Evolutionary conservation across 2,888 invertebrate species (phyloP), one percentile per base, ranked within the genome.

Genomic region (Pollenia angustigena): DNA sequence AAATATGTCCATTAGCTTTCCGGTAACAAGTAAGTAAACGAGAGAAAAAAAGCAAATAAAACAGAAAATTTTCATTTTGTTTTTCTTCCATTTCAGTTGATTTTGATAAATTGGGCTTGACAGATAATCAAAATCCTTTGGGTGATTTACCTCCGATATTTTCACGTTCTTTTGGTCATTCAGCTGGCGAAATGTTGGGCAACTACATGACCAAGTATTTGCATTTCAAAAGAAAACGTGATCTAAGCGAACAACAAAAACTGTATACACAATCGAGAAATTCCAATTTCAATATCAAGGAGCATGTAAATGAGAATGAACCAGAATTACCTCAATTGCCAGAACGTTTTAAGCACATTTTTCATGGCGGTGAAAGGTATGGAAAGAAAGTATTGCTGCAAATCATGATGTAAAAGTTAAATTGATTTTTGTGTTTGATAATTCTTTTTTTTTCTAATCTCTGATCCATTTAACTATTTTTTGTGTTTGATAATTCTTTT

Each of bases 41-140:
- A 10, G 23, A 52, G 40, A 16, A 23, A 8, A 40, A 12, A 16
- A 11, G 16, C 32, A 23, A n/a, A 10, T 44, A 12, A 42, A 78
- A 60, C 32, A 50, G 74, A 16, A 44, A 60, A n/a, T 52, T 64
- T 50, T 62, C 11, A 40, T 68, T 75, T 68, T 72, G 12, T 18
- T 32, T 32, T 32, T 32, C 6, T 32, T 4, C 32, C 81, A 87
- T 88, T 92, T 69, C 94, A 97, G 97, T 97, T 92, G 97, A 97
- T 91, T 97, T 97, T 92, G 97, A 97, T 93, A 96, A 97, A 92
- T 93, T 97, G 88, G 97, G 97, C 14, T 92, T 97, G 89, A 97
- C 97, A n/a, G 97, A 97, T 91, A 97, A 97, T 91, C 97, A 97
- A 91, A 97, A 97, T 93, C 97, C 97, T 0, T 96, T 97, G 90